These are phyloP conservation scores for Hystrix brachyura DNA, from an alignment of 2,113 vertebrate species.

Conservation along the genomic window DNA sequence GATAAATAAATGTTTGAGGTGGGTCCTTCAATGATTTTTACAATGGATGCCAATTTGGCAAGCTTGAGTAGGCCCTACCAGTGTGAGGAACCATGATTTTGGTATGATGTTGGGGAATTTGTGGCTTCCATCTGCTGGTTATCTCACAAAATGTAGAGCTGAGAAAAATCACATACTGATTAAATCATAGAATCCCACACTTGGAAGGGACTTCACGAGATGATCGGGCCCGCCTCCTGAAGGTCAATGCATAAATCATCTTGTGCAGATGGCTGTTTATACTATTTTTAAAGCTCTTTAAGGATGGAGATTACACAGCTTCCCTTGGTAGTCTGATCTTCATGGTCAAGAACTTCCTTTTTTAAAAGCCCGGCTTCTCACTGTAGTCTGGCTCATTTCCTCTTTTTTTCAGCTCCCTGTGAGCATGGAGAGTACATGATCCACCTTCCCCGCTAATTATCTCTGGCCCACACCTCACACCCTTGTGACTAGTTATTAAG, in stretches of 20 bases:
- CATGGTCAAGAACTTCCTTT: constrained; percentile 85
- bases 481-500: constrained; percentile 66
- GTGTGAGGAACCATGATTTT: constrained; percentile 84
- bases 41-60: constrained; percentile 83
- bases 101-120: constrained; percentile 86
- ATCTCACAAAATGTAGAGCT: constrained; percentile 86
- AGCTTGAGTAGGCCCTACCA: constrained; percentile 78
- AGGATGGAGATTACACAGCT: constrained; percentile 85
- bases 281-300: constrained; percentile 87
- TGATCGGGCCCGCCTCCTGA: constrained; percentile 86
- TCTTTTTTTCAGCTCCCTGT: constrained; percentile 62
- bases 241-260: constrained; percentile 87
- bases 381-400: constrained; percentile 77
- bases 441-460: constrained; percentile 74
- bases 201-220: constrained; percentile 85
- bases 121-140: constrained; percentile 86
- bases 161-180: constrained; percentile 87
- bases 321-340: constrained; percentile 85
- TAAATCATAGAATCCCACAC: constrained; percentile 87
- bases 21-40: constrained; percentile 83
- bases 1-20: constrained; percentile 86
- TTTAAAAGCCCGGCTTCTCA: constrained; percentile 75
- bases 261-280: constrained; percentile 85
- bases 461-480: constrained; percentile 43
- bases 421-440: constrained; percentile 26